phyloP scores from a whole-genome alignment of 2,113 vertebrate species.

The Eurypyga helias region DNA sequence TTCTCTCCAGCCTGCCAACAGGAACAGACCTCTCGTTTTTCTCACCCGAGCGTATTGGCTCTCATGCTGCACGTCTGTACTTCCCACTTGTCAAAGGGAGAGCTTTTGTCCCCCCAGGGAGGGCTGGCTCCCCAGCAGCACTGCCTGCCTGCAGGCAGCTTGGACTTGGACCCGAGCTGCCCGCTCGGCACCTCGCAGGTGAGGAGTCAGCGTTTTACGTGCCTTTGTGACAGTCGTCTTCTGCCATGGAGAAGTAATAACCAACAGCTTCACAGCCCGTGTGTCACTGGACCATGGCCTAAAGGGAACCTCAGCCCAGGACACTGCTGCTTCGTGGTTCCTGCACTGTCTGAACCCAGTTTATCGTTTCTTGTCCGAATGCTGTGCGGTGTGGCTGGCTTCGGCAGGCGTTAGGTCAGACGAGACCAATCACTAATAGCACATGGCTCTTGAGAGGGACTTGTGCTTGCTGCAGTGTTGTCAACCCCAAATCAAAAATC shows the following conservation, averaged over 20 bases:
- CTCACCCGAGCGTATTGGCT: not conserved
- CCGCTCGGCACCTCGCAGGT: not conserved
- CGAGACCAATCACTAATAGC: not conserved
- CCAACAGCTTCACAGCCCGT: not conserved
- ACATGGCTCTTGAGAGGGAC: not conserved
- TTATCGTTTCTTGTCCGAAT: not conserved
- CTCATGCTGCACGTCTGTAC: accelerated
- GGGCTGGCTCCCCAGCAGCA: not conserved
- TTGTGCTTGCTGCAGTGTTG: not conserved
- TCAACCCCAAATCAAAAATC: not conserved
- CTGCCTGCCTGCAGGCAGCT: not conserved
- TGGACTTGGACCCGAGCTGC: not conserved
- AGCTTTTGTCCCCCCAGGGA: not conserved
- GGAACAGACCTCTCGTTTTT: not conserved
- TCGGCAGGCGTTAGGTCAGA: not conserved
- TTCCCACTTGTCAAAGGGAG: not conserved
- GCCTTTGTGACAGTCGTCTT: not conserved
- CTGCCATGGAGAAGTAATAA: not conserved
- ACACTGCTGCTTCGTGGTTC: not conserved
- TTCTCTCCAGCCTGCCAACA: not conserved
- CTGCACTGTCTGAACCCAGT: accelerated
- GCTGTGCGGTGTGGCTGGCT: accelerated
- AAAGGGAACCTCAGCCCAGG: not conserved
- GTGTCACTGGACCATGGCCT: not conserved
- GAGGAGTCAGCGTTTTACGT: not conserved